Conservation (phyloP, 2,888 invertebrate species). For the Epinotia brunnichana region DNA sequence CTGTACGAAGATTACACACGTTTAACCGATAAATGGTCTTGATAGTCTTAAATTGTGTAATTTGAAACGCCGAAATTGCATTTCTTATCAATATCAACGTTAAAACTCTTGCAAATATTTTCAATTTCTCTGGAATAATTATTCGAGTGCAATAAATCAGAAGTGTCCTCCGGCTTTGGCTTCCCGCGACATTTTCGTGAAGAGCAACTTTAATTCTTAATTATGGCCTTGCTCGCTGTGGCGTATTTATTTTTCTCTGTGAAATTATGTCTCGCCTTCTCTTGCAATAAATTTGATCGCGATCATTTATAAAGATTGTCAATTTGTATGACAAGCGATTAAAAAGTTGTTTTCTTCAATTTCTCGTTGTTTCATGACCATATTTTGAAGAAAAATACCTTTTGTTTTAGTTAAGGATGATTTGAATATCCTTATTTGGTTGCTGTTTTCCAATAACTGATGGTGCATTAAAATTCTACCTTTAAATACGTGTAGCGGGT, state of each 20-base stretch:
- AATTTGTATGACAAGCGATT: conserved; percentile 50
- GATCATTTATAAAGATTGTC: conserved; percentile 71
- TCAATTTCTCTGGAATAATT: conserved; percentile 71
- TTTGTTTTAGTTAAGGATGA: neutral
- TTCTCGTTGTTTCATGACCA: neutral
- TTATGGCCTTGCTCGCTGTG: conserved; percentile 69
- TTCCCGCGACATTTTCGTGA: conserved; percentile 70
- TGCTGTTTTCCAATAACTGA: conserved; percentile 8
- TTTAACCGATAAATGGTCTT: conserved; percentile 27
- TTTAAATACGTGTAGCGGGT: neutral
- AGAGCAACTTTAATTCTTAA: conserved; percentile 77
- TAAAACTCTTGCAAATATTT: conserved; percentile 66
- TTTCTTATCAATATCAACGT: conserved; percentile 62
- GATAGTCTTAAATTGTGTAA: conserved; percentile 46
- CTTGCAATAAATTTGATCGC: conserved; percentile 67
- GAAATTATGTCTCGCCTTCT: conserved; percentile 63
- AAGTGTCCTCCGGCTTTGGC: conserved; percentile 59
- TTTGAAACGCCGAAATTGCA: conserved; percentile 55
- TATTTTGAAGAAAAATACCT: no score
- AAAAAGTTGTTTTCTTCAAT: conserved; percentile 3
- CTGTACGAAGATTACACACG: conserved; percentile 30
- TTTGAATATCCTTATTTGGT: conserved; percentile 3
- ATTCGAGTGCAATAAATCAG: conserved; percentile 71
- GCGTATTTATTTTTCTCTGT: conserved; percentile 74
- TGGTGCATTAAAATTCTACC: neutral